Conservation (phyloP, 2,797 vertebrate genomes). For the Picus viridis region DNA sequence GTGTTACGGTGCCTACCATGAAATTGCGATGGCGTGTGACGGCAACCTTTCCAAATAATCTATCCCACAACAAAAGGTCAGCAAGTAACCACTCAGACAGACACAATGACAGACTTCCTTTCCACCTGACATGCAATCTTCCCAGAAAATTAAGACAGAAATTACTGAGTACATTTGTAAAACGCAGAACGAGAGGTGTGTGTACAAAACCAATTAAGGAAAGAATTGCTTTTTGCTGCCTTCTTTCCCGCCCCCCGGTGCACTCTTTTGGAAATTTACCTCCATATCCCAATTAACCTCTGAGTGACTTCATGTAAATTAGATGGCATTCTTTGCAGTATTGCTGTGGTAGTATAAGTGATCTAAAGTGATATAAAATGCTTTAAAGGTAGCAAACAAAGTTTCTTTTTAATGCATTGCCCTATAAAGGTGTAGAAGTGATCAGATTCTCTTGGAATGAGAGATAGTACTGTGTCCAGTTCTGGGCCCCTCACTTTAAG, state of each 20-base stretch:
- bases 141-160: conserved; percentile 44
- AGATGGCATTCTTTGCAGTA: conserved; percentile 39
- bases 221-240: conserved; percentile 64
- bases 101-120: conserved; percentile 17
- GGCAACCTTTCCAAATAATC: neutral
- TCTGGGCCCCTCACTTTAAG: too few species aligned
- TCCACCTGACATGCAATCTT: conserved; percentile 24
- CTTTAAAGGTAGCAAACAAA: conserved; percentile 50
- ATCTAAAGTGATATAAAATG: conserved; percentile 21
- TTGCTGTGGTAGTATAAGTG: conserved; percentile 23
- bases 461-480: too few species aligned
- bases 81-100: neutral
- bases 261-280: conserved; percentile 69
- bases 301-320: conserved; percentile 70
- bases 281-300: conserved; percentile 70
- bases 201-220: conserved; percentile 53
- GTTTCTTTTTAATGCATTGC: conserved; percentile 30
- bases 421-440: neutral
- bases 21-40: neutral
- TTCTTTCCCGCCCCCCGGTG: conserved; percentile 27
- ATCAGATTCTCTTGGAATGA: neutral
- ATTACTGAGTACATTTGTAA: conserved; percentile 24
- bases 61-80: conserved; percentile 21
- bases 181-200: conserved; percentile 19
- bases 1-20: neutral